phyloP scores from a whole-genome alignment of 2,888 invertebrate species.

The Phrixothrix hirtus region DNA sequence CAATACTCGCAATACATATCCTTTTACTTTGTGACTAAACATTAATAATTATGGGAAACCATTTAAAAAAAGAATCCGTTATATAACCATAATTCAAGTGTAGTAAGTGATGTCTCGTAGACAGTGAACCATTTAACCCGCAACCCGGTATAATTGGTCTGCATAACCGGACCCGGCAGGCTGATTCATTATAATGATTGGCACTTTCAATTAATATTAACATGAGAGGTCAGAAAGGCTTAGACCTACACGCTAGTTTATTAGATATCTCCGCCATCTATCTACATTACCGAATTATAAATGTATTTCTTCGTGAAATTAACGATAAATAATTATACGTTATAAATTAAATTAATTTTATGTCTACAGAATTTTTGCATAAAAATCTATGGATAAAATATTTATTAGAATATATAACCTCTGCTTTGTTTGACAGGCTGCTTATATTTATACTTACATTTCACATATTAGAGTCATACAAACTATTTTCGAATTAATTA shows the following conservation, averaged over 20 bases:
- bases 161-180: constrained; percentile 34
- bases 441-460: too few relatives aligned
- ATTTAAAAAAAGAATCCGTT: constrained; percentile 9
- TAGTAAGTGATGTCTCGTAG: constrained; percentile 28
- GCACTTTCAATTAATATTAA: constrained; percentile 77
- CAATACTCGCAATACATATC: too few relatives aligned
- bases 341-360: constrained; percentile 5
- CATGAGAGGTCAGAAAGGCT: constrained; percentile 59
- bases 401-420: too few relatives aligned
- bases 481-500: too few relatives aligned
- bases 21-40: too few relatives aligned
- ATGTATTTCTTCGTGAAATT: constrained; percentile 3
- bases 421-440: too few relatives aligned
- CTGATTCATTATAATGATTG: constrained; percentile 74
- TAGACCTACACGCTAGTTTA: constrained; percentile 39
- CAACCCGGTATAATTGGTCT: constrained; percentile 40
- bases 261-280: constrained; percentile 3
- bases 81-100: constrained; percentile 24
- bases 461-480: too few relatives aligned
- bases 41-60: too few relatives aligned
- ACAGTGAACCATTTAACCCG: constrained; percentile 42
- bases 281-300: constrained; percentile 3
- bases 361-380: background rate
- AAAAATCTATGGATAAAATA: background rate
- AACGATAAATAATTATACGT: background rate